Evolutionary conservation across 92 coral and sea anemone genomes (phyloP).

Genomic region (Plumapathes pennacea): DNA sequence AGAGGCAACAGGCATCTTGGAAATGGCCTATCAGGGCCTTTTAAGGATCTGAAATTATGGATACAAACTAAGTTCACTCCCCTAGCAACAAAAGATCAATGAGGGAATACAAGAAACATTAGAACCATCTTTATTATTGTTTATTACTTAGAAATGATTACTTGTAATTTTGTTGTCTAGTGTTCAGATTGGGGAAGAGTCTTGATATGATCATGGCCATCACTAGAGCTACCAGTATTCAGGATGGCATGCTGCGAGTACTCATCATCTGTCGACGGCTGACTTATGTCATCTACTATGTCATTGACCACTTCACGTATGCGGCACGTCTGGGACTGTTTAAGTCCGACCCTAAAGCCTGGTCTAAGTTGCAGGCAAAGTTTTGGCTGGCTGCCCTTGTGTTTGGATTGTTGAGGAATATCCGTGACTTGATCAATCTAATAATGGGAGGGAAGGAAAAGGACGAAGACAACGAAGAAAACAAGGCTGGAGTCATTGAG

Average conservation of each 20-base stretch:
- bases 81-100: too few relatives aligned
- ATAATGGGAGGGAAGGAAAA: conserved; percentile 52
- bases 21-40: too few relatives aligned
- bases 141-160: too few relatives aligned
- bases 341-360: conserved; percentile 86
- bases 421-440: conserved; percentile 73
- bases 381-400: conserved; percentile 85
- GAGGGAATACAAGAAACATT: too few relatives aligned
- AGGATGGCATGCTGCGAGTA: conserved; percentile 65
- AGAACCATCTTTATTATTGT: too few relatives aligned
- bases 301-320: conserved; percentile 92
- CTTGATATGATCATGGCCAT: conserved; percentile 88
- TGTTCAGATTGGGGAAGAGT: conserved; percentile 94
- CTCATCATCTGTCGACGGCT: conserved; percentile 84
- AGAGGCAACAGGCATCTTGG: too few relatives aligned
- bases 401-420: conserved; percentile 81
- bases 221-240: conserved; percentile 61
- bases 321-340: conserved; percentile 94
- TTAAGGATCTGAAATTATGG: too few relatives aligned
- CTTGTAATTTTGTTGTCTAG: conserved; percentile 38
- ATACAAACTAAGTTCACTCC: too few relatives aligned
- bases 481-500: conserved; percentile 20
- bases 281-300: conserved; percentile 73
- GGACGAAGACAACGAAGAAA: conserved; percentile 71
- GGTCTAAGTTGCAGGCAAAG: conserved; percentile 94